Percentiles rank a stretch among this genome's conserved stretches.
phyloP scores from a whole-genome alignment of 2,888 invertebrate species.

The Ichneumon xanthorius region DNA sequence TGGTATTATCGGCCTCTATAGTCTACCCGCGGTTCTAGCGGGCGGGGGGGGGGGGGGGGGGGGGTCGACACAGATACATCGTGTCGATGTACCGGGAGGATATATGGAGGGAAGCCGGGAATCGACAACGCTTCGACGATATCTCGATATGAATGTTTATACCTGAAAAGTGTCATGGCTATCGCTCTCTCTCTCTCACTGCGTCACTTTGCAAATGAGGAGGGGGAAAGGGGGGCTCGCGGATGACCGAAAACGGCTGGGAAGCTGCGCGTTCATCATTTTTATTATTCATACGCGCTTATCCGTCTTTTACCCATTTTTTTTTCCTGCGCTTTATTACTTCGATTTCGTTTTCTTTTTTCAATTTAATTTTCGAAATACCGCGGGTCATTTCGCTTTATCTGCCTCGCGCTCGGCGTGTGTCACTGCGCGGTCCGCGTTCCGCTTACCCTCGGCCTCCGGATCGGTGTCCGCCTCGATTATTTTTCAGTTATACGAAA shows the following conservation, averaged over 20 bases:
- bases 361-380: neutral
- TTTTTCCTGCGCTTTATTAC: neutral
- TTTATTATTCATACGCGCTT: conserved; percentile 30
- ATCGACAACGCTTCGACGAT: neutral
- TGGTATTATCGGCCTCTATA: conserved; percentile 41
- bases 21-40: conserved; percentile 17
- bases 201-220: neutral
- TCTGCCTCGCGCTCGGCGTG: neutral
- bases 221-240: neutral
- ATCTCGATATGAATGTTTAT: conserved; percentile 4
- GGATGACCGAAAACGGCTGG: conserved; percentile 13
- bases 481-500: conserved; percentile 38
- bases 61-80: neutral
- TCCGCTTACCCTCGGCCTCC: neutral
- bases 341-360: conserved; percentile 3
- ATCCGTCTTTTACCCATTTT: neutral
- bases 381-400: neutral
- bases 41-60: neutral
- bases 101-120: neutral
- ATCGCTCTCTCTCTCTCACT: neutral
- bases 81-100: neutral
- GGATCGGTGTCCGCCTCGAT: conserved; percentile 23
- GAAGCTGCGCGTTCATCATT: conserved; percentile 15
- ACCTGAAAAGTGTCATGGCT: neutral
- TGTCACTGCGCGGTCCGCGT: neutral